phyloP scores from a whole-genome alignment of 2,888 invertebrate species.

The Andrena flavipes region DNA sequence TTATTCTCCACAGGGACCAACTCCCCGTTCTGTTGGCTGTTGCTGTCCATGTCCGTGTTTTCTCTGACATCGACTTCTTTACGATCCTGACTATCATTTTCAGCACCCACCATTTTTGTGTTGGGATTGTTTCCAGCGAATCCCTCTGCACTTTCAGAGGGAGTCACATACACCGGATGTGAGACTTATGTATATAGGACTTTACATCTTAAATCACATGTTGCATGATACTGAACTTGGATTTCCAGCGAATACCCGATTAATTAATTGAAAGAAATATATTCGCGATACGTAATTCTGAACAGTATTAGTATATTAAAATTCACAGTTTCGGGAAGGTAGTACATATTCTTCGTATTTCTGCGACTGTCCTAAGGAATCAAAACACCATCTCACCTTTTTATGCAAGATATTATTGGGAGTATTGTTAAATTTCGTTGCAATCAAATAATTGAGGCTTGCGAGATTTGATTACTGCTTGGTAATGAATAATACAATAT shows the following conservation, averaged over 20 bases:
- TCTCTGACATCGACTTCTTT: constrained; percentile 58
- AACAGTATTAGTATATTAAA: no score
- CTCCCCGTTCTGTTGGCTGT: constrained; percentile 74
- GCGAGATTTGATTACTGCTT: no score
- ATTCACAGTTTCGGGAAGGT: no score
- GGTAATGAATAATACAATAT: no score
- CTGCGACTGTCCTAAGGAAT: no score
- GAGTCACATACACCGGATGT: constrained; percentile 53
- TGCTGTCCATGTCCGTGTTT: constrained; percentile 68
- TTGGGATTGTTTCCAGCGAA: constrained; percentile 29
- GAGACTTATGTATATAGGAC: background rate
- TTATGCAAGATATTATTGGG: no score
- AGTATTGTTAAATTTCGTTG: no score
- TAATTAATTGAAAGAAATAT: constrained; percentile 2
- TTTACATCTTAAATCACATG: constrained; percentile 20
- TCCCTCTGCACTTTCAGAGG: constrained; percentile 40
- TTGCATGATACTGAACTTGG: constrained; percentile 35
- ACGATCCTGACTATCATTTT: constrained; percentile 67
- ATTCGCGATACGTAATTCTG: background rate
- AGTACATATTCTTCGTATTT: no score
- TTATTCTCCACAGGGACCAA: constrained; percentile 71
- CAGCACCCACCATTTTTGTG: constrained; percentile 71
- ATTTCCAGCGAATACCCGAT: background rate
- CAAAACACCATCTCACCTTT: no score
- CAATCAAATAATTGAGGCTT: no score